These are phyloP conservation scores for Macrophya alboannulata DNA, from an alignment of 2,888 invertebrate species.

Conservation along the genomic window DNA sequence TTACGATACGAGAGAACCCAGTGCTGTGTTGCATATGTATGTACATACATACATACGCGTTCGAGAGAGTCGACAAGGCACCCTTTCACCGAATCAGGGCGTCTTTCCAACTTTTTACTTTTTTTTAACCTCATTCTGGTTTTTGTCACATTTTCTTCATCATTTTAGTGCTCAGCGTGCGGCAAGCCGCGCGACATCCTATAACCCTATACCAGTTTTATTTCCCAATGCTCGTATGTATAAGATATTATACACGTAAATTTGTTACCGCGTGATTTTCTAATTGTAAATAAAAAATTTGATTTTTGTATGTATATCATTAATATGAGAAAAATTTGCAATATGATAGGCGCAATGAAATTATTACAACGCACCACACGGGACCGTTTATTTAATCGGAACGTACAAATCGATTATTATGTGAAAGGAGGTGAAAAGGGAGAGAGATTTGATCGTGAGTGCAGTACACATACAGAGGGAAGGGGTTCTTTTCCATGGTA, in stretches of 20 bases:
- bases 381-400: neutral
- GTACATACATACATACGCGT: too few relatives aligned
- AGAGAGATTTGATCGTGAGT: neutral
- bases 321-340: neutral
- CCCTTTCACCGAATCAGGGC: slow-evolving; percentile 67
- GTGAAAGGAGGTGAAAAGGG: neutral
- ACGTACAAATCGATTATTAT: neutral
- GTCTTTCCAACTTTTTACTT: slow-evolving; percentile 62
- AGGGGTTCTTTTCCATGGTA: slow-evolving; percentile 8
- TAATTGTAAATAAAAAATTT: too few relatives aligned
- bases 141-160: neutral
- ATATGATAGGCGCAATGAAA: neutral
- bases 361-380: neutral
- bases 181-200: neutral
- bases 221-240: neutral
- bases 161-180: neutral
- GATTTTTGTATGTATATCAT: too few relatives aligned
- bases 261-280: neutral
- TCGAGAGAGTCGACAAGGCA: slow-evolving; percentile 57
- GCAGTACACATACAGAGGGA: neutral
- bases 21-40: neutral
- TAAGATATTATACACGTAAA: neutral
- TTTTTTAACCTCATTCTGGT: neutral
- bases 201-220: neutral
- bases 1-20: slow-evolving; percentile 35